Conservation (phyloP, 2,888 invertebrate species). For the Phragmatobia fuliginosa region DNA sequence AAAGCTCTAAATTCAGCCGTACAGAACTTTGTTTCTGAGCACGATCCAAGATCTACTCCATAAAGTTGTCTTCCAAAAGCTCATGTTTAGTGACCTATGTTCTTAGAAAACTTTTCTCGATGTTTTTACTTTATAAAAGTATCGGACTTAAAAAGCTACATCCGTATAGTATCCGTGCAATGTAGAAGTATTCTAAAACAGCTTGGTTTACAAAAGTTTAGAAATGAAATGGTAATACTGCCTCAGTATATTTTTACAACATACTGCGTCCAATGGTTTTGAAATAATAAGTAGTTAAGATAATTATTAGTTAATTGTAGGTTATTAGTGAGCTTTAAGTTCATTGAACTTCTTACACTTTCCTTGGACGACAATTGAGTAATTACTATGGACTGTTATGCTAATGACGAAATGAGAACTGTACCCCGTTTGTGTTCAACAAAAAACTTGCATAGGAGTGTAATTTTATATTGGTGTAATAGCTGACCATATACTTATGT, state of each 20-base stretch:
- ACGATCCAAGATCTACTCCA: slow-evolving; percentile 28
- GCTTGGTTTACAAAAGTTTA: slow-evolving; percentile 9
- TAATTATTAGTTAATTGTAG: not conserved
- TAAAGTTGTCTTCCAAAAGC: slow-evolving; percentile 31
- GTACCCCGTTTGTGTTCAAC: not conserved
- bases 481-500: not conserved
- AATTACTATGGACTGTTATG: not conserved
- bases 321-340: not conserved
- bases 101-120: slow-evolving; percentile 33
- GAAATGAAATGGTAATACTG: slow-evolving; percentile 18
- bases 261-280: not conserved
- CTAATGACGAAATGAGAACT: not conserved
- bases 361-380: not conserved
- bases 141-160: slow-evolving; percentile 20
- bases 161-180: slow-evolving; percentile 8
- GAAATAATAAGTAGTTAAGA: not conserved
- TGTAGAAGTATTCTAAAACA: slow-evolving; percentile 9
- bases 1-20: slow-evolving; percentile 3
- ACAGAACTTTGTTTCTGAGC: slow-evolving; percentile 7
- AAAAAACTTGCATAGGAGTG: not conserved
- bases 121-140: slow-evolving; percentile 25
- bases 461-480: not conserved
- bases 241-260: not conserved
- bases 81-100: slow-evolving; percentile 34
- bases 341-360: not conserved